phyloP scores from a whole-genome alignment of 1,140 invertebrate species.

The Anastrepha obliqua region DNA sequence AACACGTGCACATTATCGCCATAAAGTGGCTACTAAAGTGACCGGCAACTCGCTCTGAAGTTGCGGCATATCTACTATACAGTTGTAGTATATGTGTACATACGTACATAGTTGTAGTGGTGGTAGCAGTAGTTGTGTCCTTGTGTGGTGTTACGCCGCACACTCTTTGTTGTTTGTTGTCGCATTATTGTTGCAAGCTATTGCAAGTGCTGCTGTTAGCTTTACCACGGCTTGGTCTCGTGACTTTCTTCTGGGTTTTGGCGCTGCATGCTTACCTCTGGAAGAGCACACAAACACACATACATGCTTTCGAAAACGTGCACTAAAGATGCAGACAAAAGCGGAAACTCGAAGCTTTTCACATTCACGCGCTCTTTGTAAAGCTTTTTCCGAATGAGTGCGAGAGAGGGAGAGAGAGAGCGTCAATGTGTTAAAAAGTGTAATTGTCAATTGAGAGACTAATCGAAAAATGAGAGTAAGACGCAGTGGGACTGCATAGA shows the following conservation, averaged over 20 bases:
- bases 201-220: neutral
- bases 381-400: neutral
- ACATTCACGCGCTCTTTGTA: neutral
- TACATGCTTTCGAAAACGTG: neutral
- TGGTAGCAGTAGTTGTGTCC: slow-evolving; percentile 20
- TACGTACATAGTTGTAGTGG: neutral
- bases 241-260: neutral
- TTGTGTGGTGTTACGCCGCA: slow-evolving; percentile 37
- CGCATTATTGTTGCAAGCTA: slow-evolving; percentile 7
- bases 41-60: slow-evolving; percentile 46
- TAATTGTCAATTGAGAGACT: neutral
- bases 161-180: slow-evolving; percentile 27
- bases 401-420: neutral
- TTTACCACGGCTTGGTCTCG: slow-evolving; percentile 16
- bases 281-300: neutral
- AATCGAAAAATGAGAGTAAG: neutral
- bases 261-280: neutral
- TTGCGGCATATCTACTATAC: neutral
- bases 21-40: slow-evolving; percentile 32
- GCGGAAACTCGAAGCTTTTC: slow-evolving; percentile 11
- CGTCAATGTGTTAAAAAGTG: neutral
- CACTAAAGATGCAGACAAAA: neutral
- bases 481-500: neutral
- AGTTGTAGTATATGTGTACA: no score
- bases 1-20: neutral